A percentile compares a stretch with the other conserved stretches of the same genome.
phyloP scores from a whole-genome alignment of 2,113 vertebrate genomes.

The Casuarius casuarius region DNA sequence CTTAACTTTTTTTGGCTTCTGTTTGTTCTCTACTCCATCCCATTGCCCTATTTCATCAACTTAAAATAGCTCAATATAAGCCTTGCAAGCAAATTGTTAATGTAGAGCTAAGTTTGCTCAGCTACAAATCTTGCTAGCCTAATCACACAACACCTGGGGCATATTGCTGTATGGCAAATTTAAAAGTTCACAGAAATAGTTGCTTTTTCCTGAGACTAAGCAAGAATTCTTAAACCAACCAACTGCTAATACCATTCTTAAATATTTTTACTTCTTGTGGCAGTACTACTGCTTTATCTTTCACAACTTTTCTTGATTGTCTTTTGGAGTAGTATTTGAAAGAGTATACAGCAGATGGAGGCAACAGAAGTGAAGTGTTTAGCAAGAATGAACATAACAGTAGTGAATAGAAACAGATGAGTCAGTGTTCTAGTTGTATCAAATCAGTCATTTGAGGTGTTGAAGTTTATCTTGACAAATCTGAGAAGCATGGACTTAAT shows the following conservation, averaged over 20 bases:
- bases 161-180: background rate
- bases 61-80: background rate
- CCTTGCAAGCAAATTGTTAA: background rate
- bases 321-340: background rate
- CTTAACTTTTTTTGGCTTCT: background rate
- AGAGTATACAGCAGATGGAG: background rate
- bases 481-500: background rate
- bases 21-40: background rate
- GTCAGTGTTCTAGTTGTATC: background rate
- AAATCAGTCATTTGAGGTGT: background rate
- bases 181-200: background rate
- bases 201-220: background rate
- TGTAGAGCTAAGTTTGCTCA: background rate
- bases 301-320: background rate
- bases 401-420: background rate
- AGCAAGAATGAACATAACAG: background rate
- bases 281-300: background rate
- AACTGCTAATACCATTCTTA: background rate
- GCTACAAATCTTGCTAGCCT: background rate
- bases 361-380: background rate
- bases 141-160: background rate
- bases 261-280: background rate
- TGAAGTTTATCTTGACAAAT: background rate
- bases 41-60: background rate
- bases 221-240: background rate